Percentiles rank a stretch among this genome's conserved stretches.
Conservation (phyloP, 2,113 vertebrate species). For the Beaufortia kweichowensis region DNA sequence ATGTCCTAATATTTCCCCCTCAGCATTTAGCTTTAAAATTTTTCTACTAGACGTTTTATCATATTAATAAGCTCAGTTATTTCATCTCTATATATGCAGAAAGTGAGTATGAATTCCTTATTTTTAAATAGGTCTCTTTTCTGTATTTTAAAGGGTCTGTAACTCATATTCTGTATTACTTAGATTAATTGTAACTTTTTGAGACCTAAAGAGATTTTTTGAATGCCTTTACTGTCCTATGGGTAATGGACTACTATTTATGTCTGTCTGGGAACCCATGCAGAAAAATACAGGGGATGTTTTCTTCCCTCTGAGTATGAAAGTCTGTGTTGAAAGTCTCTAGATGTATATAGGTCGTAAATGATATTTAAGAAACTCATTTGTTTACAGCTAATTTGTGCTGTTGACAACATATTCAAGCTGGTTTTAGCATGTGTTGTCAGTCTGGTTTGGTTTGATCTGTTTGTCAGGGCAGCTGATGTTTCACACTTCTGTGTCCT, state of each 20-base stretch:
- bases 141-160: too few species aligned
- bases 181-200: too few species aligned
- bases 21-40: too few species aligned
- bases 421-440: background rate
- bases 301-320: background rate
- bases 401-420: background rate
- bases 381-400: too few species aligned
- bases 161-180: too few species aligned
- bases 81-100: background rate
- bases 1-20: background rate
- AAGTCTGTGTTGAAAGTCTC: background rate
- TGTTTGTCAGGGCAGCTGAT: background rate
- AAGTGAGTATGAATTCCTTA: background rate
- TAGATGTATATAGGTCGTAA: background rate
- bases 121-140: too few species aligned
- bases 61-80: background rate
- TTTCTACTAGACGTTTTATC: too few species aligned
- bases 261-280: too few species aligned
- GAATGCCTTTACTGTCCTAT: background rate
- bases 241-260: too few species aligned
- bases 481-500: background rate
- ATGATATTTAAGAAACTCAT: too few species aligned
- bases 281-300: background rate
- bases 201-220: background rate
- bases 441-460: background rate